Evolutionary conservation across 2,113 vertebrate genomes (phyloP).

Genomic region (Labrus mixtus): DNA sequence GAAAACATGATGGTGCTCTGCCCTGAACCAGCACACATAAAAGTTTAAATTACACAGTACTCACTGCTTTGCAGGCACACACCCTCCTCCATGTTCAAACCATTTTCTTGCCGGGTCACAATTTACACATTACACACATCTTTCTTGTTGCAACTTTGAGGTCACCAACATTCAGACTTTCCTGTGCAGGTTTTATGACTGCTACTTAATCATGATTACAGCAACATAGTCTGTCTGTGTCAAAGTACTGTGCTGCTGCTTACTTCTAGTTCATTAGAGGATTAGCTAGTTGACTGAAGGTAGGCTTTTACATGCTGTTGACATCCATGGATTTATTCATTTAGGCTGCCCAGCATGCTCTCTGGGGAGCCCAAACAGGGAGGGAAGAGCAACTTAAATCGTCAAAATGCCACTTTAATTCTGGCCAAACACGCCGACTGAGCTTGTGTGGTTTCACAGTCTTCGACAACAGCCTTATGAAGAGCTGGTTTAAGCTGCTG

Average conservation of each 20-base stretch:
- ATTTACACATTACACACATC: conserved; percentile 33
- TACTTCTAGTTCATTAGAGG: conserved; percentile 56
- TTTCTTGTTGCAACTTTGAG: conserved; percentile 5
- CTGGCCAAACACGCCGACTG: conserved; percentile 62
- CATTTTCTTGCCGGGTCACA: conserved; percentile 30
- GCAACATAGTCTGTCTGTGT: conserved; percentile 28
- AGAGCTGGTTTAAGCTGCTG: conserved; percentile 64
- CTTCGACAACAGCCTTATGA: conserved; percentile 57
- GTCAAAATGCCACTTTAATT: conserved; percentile 71
- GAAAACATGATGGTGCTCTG: conserved; percentile 26
- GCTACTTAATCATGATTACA: conserved; percentile 34
- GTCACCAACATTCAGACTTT: conserved; percentile 14
- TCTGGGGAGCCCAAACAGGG: conserved; percentile 35
- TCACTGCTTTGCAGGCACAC: conserved; percentile 35
- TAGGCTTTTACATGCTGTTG: conserved; percentile 60
- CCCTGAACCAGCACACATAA: conserved; percentile 24
- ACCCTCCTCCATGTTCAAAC: conserved; percentile 33
- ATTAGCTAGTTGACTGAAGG: conserved; percentile 66
- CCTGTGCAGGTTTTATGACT: conserved; percentile 15
- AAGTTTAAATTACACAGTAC: conserved; percentile 50
- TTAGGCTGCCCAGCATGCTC: conserved; percentile 42
- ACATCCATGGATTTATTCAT: conserved; percentile 61
- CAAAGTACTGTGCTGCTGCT: conserved; percentile 16
- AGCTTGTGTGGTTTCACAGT: conserved; percentile 65
- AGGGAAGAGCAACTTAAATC: conserved; percentile 58